Conservation (phyloP, 2,888 invertebrate genomes). For the Arge pagana region DNA sequence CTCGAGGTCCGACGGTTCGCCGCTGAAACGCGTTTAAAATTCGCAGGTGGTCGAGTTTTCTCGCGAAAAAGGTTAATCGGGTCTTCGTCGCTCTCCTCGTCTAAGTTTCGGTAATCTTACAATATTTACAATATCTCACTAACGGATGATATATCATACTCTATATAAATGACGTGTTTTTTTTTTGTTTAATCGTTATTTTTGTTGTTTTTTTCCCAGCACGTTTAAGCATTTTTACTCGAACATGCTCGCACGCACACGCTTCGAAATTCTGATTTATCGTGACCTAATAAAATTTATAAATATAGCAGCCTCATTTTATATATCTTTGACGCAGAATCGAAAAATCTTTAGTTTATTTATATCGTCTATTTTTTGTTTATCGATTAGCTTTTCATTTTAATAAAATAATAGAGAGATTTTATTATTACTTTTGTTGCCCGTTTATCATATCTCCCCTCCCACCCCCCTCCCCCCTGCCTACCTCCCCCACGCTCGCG, state of each 20-base stretch:
- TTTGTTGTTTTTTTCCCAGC: neutral
- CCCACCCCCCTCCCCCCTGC: neutral
- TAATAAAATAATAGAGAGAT: constrained; percentile 22
- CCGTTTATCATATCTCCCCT: constrained; percentile 8
- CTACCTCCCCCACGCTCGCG: constrained; percentile 11
- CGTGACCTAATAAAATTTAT: constrained; percentile 37
- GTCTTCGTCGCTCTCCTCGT: no score
- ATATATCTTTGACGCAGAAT: constrained; percentile 19
- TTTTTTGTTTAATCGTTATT: neutral
- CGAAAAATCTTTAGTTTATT: constrained; percentile 16
- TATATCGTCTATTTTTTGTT: constrained; percentile 8
- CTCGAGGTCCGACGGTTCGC: no score
- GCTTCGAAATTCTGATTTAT: neutral
- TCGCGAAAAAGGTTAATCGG: no score
- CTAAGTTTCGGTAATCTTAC: constrained; percentile 18
- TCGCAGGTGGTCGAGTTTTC: no score
- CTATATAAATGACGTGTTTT: constrained; percentile 7
- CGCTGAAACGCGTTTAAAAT: no score
- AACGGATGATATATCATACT: constrained; percentile 12
- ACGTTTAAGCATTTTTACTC: neutral
- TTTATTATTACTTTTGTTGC: constrained; percentile 18
- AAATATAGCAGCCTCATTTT: constrained; percentile 34
- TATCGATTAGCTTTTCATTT: constrained; percentile 12
- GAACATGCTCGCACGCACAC: neutral
- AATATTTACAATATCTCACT: constrained; percentile 19